Base-by-base conservation (phyloP, 2,113 vertebrate species). In the Chinchilla lanigera region DNA sequence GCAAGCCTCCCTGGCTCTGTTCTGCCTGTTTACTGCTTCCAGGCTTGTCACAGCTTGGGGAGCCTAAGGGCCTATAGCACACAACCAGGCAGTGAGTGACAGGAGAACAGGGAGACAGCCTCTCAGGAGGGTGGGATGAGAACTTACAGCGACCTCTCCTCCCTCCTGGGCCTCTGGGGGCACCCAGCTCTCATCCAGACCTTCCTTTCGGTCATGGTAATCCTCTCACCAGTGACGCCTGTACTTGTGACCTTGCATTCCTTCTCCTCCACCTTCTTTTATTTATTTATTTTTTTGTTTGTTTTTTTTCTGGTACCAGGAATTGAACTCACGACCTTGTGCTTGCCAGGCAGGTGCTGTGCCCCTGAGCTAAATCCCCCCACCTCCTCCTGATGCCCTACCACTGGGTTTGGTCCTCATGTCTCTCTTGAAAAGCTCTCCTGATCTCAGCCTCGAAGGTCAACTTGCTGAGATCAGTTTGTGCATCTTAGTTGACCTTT, bases 81-180 rank as follows among this genome's bases (percentile, higher is more conserved):
- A 30, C 47, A 19, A 41, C 50, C 30, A 75, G 44, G 65, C 20
- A 38, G 41, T 22, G 24, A 65, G 38, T 44, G 28, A 75, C 33
- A 44, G n/a, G 22, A 60, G 84, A 63, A 9, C 24, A 1, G 7
- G 0, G 14, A 54, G 20, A 7, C 7, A 19, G 54, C 2, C 20
- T 77, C 33, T 28, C 13, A 20, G 80, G 10, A 71, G 35, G 54
- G 60, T 28, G 26, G 60, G 44, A 44, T 16, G 33, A 69, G 85
- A 41, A 8, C 14, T 11, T 28, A 9, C 35, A 8, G 35, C 2
- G 3, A 35, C 10, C 35, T 26, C 9, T 14, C 2, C 10, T 11
- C 82, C 60, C 54, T 35, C 58, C 30, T 0, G 0, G 6, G 2
- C 4, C 5, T n/a, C 7, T 52, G 14, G 2, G 1, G 5, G 13